Evolutionary conservation across 2,888 invertebrate species (phyloP), one percentile per base, ranked within the genome.

Genomic region (Tipula lateralis): DNA sequence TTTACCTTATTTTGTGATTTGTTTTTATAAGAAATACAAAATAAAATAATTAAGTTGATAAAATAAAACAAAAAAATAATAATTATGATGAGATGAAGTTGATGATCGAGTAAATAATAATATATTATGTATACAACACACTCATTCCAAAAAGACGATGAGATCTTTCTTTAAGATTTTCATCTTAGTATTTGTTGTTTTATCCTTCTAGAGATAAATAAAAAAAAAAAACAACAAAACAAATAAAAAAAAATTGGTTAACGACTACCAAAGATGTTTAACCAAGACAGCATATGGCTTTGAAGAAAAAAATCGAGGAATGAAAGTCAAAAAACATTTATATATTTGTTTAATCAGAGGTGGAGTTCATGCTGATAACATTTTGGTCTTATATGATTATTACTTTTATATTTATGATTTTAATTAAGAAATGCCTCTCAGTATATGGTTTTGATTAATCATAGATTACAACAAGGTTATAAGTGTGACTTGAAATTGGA

Each of bases 11-110:
- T 66, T 66, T 66, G n/a, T n/a, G 24, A 12, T 66, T 66, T 24
- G 66, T 66, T 66, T 66, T 66, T 66, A 24, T 66, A 66, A 66
- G 24, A 19, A 66, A n/a, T 16, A 66, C 9, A 66, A 66, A 66
- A 66, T 24, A 66, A 66, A 66, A 66, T 66, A 66, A 66, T 66
- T 66, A 66, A 66, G 66, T 66, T 66, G 66, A 66, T 66, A 66
- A 66, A 66, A 7, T 44, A 44, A 24, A 66, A 66, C n/a, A 16
- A 50, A 50, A 50, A 16, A 50, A 50, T 16, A 50, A 66, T 16
- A 50, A 66, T 66, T 24, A 66, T 66, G 24, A 66, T 66, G 19
- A 66, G 2, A 50, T 50, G 66, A 66, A 24, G 66, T 66, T 66
- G 66, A 66, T 66, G 66, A 66, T 66, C 24, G 24, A 24, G 66